Conservation (phyloP, 2,797 vertebrate genomes). For the Gymnothorax reevesii region DNA sequence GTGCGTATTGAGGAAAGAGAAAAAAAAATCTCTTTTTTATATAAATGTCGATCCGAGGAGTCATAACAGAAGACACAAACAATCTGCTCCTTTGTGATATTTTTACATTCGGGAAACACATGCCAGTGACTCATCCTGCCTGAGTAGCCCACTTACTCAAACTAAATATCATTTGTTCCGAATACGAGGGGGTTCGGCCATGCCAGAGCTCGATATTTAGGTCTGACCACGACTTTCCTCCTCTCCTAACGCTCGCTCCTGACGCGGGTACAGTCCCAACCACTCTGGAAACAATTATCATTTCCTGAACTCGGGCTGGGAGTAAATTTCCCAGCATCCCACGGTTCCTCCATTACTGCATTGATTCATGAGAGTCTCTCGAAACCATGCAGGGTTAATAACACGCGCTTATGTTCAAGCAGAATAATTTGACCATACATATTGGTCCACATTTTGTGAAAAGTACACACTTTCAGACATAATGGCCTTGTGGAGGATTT, state of each 20-base stretch:
- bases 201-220: constrained; percentile 39
- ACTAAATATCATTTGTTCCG: constrained; percentile 50
- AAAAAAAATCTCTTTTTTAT: constrained; percentile 2
- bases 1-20: constrained; percentile 3
- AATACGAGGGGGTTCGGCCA: constrained; percentile 32
- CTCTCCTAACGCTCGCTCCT: constrained; percentile 33
- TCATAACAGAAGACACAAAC: constrained; percentile 32
- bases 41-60: constrained; percentile 26
- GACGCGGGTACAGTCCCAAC: constrained; percentile 32
- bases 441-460: not conserved
- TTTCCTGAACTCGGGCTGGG: constrained; percentile 36
- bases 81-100: constrained; percentile 53
- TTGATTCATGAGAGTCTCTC: not conserved
- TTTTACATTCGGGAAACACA: constrained; percentile 52
- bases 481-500: too few relatives aligned
- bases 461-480: too few relatives aligned
- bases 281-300: constrained; percentile 44
- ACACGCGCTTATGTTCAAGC: not conserved
- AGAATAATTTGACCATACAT: not conserved
- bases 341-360: constrained; percentile 37
- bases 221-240: constrained; percentile 49
- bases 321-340: constrained; percentile 37
- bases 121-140: constrained; percentile 53
- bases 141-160: constrained; percentile 45
- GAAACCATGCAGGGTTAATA: not conserved